Evolutionary conservation across 2,797 vertebrate species (phyloP), one percentile per base, ranked within the genome.

Genomic region (Dromococcyx pavoninus): DNA sequence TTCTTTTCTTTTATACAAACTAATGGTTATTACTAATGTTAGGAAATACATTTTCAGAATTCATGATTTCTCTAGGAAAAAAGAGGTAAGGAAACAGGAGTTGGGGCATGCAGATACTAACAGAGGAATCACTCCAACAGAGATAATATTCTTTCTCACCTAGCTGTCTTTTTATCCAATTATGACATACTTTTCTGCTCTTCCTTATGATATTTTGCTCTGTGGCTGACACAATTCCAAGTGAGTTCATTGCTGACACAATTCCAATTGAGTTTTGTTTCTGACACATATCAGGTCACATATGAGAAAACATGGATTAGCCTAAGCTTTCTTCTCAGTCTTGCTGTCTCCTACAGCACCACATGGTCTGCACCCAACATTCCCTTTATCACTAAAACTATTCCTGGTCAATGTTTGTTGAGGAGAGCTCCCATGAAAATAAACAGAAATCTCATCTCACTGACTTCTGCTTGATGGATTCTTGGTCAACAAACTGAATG

Each of bases 301-400:
- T 50, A 23, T 84, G 57, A 89, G 44, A 73, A 76, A 86, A n/a
- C 4, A 13, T 3, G n/a, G 54, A 43, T 84, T 64, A 89, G 5
- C 17, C 44, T 66, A 37, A 76, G 32, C 24, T 81, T 86, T 89
- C 58, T 87, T 78, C 35, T 86, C 35, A n/a, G 66, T 24, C 43
- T 94, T 78, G 37, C 10, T 44, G 33, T 60, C 46, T 93, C 35
- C 27, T 37, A 12, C 21, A 67, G 24, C 13, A 24, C 21, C 8
- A 2, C 1, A 5, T 51, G 44, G 5, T 18, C 67, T 80, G 48
- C 27, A 54, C 28, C 18, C 2, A 0, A 16, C 5, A 11, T 13
- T 58, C 7, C 30, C n/a, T 69, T 51, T 61, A 17, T 41, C n/a
- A 17, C 18, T 51, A 21, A 24, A 81, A 48, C 28, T 46, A 0